Evolutionary conservation across 1,140 invertebrate genomes (phyloP), one percentile per base, ranked within the genome.

Genomic region (Colletes latitarsis): DNA sequence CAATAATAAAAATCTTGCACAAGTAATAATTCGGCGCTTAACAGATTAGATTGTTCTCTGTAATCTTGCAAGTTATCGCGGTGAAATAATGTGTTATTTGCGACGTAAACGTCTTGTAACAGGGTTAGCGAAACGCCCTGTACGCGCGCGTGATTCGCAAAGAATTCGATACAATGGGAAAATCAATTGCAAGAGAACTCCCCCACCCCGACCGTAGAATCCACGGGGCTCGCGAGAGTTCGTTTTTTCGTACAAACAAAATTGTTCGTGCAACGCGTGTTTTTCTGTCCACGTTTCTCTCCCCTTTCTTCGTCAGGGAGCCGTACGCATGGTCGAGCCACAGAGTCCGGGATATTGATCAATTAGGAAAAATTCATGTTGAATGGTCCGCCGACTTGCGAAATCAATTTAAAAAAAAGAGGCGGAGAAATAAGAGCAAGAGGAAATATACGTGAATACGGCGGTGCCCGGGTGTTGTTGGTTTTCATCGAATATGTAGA

Each of bases 291-390:
- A 67, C 63, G 71, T 66, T 49, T 74, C 21, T 75, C 46, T 53
- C 63, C 55, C 71, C 53, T 74, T 74, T 75, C 71, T 75, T 75
- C 63, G 71, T 17, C 63, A 15, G 77, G 60, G 19, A 64, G 70
- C 19, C 70, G 76, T 78, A 79, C 69, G 77, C 70, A 74, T 79
- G 77, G 60, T 49, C 69, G 77, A 74, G 52, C n/a, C 70, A 21
- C 60, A 39, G 19, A n/a, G 70, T 49, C 58, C 41, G 60, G 60
- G 77, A 75, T 75, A 80, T 80, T 80, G 62, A 80, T 80, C 73
- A 75, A 80, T 80, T 80, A 75, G 71, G 53, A 75, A 80, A 80
- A 80, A 80, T 79, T 79, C 77, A 49, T 66, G 63, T 62, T 60
- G 77, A 66, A 74, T 74, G 71, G 77, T 67, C 14, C 53, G 71